Evolutionary conservation across 2,113 vertebrate genomes (phyloP).

Genomic region (Bostrychus sinensis): DNA sequence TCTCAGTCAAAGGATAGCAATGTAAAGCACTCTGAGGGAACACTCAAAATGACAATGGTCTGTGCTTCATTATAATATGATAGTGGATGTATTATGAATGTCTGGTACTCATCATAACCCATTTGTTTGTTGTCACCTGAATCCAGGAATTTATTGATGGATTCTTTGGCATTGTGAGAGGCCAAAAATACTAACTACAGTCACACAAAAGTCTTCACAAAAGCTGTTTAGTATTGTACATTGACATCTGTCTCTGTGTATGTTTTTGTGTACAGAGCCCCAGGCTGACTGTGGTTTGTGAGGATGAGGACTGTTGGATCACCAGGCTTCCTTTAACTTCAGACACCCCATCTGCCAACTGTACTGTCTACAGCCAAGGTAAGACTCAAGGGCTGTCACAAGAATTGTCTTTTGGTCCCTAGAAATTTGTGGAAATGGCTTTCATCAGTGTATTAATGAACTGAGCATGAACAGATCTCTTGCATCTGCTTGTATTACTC

Average conservation of each 20-base stretch:
- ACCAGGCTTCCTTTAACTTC: slow-evolving; percentile 78
- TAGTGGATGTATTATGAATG: too few relatives aligned
- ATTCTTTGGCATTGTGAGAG: too few relatives aligned
- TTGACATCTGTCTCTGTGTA: neutral
- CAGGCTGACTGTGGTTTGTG: slow-evolving; percentile 77
- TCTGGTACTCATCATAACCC: too few relatives aligned
- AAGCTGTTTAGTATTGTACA: too few relatives aligned
- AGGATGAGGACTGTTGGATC: slow-evolving; percentile 88
- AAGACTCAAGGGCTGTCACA: neutral
- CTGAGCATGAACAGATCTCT: neutral
- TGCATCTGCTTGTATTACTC: neutral
- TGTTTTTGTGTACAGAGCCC: slow-evolving; percentile 60
- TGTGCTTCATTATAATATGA: neutral
- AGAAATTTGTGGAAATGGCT: neutral
- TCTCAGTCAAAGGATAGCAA: neutral
- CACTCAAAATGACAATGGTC: slow-evolving; percentile 27
- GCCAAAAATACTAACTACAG: too few relatives aligned
- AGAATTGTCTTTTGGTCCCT: neutral
- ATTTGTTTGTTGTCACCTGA: too few relatives aligned
- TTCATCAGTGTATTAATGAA: neutral
- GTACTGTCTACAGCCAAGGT: slow-evolving; percentile 88
- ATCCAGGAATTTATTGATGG: too few relatives aligned
- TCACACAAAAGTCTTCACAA: too few relatives aligned
- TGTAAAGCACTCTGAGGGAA: neutral
- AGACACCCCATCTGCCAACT: slow-evolving; percentile 78